Evolutionary conservation across 2,888 invertebrate genomes (phyloP), one percentile per base, ranked within the genome.

Genomic region (Ophioninae sp.): DNA sequence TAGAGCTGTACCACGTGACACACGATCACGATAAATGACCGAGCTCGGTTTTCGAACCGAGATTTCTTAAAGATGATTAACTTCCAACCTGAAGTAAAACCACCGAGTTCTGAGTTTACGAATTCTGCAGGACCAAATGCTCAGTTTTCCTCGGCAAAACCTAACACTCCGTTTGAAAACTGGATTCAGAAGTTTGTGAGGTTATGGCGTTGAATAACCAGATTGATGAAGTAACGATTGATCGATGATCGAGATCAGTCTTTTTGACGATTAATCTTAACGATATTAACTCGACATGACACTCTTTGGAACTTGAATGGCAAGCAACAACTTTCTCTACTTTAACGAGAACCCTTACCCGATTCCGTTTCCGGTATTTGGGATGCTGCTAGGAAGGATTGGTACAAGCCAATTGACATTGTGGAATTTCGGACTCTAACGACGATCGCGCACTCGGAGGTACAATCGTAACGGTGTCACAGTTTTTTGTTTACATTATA

Each of bases 401-500:
- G 6, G 22, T 8, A 23, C 22, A 17, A 17, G 22, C 17, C 51
- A n/a, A 41, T 41, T 9, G 9, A 1, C 6, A 51, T 3, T 13
- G 2, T 17, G 30, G 13, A 51, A 17, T 10, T 6, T 17, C 3
- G 51, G 17, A 17, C 51, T 51, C 51, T 17, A 17, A 51, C 13
- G 17, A 51, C 51, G 51, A 51, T 3, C 17, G 6, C 6, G 17
- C 17, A 51, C 17, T 13, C 6, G 5, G 6, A 51, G 13, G 13
- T 51, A 51, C 51, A 51, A 51, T 51, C 51, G 51, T 17, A 51
- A 51, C 51, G 6, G 17, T 10, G 17, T 51, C 13, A 17, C n/a
- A 58, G n/a, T 30, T 37, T 56, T n/a, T n/a, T n/a, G n/a, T n/a
- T 64, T 76, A 76, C 71, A 76, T 44, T n/a, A 13, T 63, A 30